phyloP scores from a whole-genome alignment of 2,888 invertebrate species.

The Acrobasis suavella region DNA sequence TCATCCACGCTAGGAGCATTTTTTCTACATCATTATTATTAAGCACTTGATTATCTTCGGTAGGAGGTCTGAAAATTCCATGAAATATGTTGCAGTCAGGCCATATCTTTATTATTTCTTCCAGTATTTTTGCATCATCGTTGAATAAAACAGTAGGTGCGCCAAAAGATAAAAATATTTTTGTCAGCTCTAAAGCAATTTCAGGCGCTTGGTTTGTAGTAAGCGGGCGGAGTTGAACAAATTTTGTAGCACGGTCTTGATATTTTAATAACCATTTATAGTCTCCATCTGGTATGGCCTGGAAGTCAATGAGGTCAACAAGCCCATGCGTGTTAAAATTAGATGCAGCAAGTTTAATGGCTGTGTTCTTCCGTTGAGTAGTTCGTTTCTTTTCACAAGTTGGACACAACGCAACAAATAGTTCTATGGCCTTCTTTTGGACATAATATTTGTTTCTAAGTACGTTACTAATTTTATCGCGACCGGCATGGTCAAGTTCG shows the following conservation, averaged over 20 bases:
- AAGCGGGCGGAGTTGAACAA: not conserved
- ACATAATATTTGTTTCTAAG: conserved; percentile 9
- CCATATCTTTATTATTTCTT: conserved; percentile 2
- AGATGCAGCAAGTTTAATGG: not conserved
- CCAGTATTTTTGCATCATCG: not conserved
- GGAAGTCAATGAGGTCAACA: conserved; percentile 2
- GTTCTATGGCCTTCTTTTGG: conserved; percentile 3
- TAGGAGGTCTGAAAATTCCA: not conserved
- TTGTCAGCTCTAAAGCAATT: conserved; percentile 3
- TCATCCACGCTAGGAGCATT: not conserved
- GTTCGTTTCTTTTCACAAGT: not conserved
- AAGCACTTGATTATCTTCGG: not conserved
- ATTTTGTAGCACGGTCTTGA: conserved; percentile 11
- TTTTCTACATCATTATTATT: not conserved
- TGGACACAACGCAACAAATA: conserved; percentile 1
- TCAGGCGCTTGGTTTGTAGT: not conserved
- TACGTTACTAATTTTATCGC: not conserved
- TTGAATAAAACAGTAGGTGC: not conserved
- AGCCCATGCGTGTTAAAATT: conserved; percentile 1
- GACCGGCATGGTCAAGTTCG: conserved; percentile 8
- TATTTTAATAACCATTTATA: conserved; percentile 15
- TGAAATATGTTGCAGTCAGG: conserved; percentile 1
- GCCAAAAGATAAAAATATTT: conserved; percentile 6
- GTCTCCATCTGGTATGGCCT: not conserved
- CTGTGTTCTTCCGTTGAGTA: not conserved